Conservation (phyloP, 2,113 vertebrate species). For the Rousettus leschenaultii region DNA sequence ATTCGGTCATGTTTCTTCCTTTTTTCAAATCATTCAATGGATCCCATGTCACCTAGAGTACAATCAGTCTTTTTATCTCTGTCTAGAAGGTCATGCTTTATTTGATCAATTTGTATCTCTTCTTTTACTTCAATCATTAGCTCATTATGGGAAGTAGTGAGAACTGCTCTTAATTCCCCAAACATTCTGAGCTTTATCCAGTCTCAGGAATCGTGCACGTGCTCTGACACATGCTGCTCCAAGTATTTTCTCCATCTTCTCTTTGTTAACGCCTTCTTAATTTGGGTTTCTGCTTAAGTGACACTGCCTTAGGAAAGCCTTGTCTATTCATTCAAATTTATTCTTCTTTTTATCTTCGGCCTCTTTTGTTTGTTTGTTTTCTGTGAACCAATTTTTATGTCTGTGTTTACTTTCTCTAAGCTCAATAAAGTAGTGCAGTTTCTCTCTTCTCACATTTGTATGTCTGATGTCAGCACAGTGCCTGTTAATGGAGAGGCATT, state of each 20-base stretch:
- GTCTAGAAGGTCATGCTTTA: neutral
- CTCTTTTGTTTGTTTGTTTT: neutral
- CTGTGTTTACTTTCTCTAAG: neutral
- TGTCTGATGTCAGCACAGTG: neutral
- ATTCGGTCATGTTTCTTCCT: neutral
- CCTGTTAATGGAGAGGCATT: neutral
- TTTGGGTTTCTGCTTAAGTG: neutral
- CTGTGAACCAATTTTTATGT: neutral
- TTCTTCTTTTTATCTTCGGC: neutral
- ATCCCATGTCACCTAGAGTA: neutral
- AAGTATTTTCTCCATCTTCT: neutral
- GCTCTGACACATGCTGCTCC: neutral
- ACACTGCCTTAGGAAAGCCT: rapidly evolving
- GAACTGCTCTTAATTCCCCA: neutral
- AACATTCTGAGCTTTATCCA: neutral
- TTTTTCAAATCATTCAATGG: neutral
- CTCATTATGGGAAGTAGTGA: neutral
- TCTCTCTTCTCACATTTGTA: neutral
- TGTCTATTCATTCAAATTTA: neutral
- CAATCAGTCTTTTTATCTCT: neutral
- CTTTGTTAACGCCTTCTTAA: neutral
- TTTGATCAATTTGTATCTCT: neutral
- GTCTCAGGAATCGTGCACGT: neutral
- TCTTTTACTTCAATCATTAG: neutral
- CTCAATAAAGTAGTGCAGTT: neutral